Evolutionary conservation across 2,888 invertebrate genomes (phyloP), one percentile per base, ranked within the genome.

Genomic region (Drosophila nr. perissopoda): DNA sequence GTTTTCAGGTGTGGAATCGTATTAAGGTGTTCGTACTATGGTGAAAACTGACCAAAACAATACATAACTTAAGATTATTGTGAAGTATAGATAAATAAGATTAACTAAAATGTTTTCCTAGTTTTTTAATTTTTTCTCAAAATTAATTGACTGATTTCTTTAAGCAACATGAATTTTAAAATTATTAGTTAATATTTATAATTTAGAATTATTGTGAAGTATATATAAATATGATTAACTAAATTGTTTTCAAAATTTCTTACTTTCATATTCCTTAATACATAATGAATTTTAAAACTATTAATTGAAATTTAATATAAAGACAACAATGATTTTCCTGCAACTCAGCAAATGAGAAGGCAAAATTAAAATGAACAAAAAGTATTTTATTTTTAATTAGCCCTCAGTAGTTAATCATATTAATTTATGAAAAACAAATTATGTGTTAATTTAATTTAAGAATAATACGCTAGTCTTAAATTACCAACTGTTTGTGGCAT

Each of bases 1-100:
- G 31, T 31, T 34, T 29, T 52, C 52, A 88, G 87, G 87, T 88
- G 87, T 88, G 87, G 89, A 87, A 87, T 83, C 81, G 81, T 83
- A 87, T 84, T 87, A 84, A 88, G 70, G 52, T 57, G 34, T 33
- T 25, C 16, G 56, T 60, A 79, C 79, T 36, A 31, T 79, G 79
- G 78, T 34, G 5, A 5, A 49, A 49, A n/a, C 7, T n/a, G 1
- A 27, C 7, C 2, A 25, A 36, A 36, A 29, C 10, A 7, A 13
- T 16, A 25, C 2, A 27, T 16, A 4, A 10, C 38, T 38, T 29
- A 0, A 11, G n/a, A 36, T 10, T 38, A 18, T 29, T n/a, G 11
- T 2, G 11, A 42, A 42, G 21, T 11, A 21, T 11, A 10, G 25
- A 0, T 25, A 13, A 2, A n/a, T n/a, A 34, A 5, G 42, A 11